Evolutionary conservation across 1,140 invertebrate species (phyloP).

Genomic region (Diorhabda sublineata): DNA sequence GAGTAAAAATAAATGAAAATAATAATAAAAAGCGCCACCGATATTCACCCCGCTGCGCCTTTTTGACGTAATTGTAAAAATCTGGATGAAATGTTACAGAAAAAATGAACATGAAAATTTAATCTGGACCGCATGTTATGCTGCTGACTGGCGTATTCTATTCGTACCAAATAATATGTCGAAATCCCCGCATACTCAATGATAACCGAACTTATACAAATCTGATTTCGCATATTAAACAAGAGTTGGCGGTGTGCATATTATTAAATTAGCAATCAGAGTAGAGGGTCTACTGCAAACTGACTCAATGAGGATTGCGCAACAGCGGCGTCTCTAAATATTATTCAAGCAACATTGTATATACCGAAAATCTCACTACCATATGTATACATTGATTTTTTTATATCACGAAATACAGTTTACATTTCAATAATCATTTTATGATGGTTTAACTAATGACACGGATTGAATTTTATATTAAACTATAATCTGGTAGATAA

Average conservation of each 20-base stretch:
- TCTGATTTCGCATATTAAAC: constrained; percentile 41
- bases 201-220: constrained; percentile 37
- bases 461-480: too few species aligned
- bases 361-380: neutral
- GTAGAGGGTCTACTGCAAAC: constrained; percentile 12
- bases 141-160: neutral
- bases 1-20: neutral
- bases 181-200: constrained; percentile 4
- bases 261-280: constrained; percentile 46
- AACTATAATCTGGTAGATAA: too few species aligned
- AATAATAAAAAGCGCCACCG: neutral
- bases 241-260: constrained; percentile 42
- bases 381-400: too few species aligned
- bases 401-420: too few species aligned
- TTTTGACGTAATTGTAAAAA: constrained; percentile 1
- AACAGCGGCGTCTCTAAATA: neutral
- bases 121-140: constrained; percentile 4
- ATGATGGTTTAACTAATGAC: too few species aligned
- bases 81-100: constrained; percentile 5
- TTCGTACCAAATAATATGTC: constrained; percentile 11
- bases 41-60: constrained; percentile 1
- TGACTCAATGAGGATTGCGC: neutral
- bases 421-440: too few species aligned
- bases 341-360: too few species aligned
- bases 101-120: constrained; percentile 12